Percentiles rank a stretch among this genome's conserved stretches.
These are phyloP conservation scores for Colletes gigas DNA, from an alignment of 1,140 invertebrate species.

Conservation along the genomic window DNA sequence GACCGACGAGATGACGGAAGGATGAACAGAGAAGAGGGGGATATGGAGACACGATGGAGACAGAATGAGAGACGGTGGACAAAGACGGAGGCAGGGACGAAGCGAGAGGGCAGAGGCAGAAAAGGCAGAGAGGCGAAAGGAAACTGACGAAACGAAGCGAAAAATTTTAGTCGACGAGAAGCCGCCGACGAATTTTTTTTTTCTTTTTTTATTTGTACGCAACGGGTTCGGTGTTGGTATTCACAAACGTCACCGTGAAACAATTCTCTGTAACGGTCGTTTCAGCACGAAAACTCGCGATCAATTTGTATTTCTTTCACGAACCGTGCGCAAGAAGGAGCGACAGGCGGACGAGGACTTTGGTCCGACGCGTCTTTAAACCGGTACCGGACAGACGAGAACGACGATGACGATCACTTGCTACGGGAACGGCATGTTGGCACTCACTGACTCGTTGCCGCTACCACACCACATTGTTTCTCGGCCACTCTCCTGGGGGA, in stretches of 20 bases:
- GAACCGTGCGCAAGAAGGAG: constrained; percentile 5
- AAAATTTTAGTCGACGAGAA: background rate
- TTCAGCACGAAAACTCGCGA: background rate
- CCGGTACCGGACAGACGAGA: constrained; percentile 53
- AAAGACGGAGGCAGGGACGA: background rate
- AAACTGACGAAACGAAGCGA: background rate
- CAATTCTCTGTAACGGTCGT: background rate
- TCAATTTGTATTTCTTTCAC: constrained; percentile 3
- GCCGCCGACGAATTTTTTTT: background rate
- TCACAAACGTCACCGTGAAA: constrained; percentile 24
- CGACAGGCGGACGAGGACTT: constrained; percentile 8
- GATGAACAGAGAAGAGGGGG: constrained; percentile 12
- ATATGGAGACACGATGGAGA: constrained; percentile 17
- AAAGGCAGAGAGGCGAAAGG: background rate
- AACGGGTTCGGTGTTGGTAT: background rate
- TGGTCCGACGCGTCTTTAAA: constrained; percentile 50
- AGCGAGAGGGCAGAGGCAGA: background rate
- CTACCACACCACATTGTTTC: background rate
- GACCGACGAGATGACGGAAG: constrained; percentile 28
- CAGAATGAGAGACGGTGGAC: background rate
- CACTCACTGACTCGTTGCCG: constrained; percentile 64
- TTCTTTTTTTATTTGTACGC: too few species aligned
- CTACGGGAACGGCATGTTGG: constrained; percentile 73
- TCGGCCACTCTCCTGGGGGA: constrained; percentile 21
- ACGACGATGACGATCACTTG: constrained; percentile 35